Base-by-base conservation (phyloP, 2,113 vertebrate genomes). In the Danionella cerebrum region DNA sequence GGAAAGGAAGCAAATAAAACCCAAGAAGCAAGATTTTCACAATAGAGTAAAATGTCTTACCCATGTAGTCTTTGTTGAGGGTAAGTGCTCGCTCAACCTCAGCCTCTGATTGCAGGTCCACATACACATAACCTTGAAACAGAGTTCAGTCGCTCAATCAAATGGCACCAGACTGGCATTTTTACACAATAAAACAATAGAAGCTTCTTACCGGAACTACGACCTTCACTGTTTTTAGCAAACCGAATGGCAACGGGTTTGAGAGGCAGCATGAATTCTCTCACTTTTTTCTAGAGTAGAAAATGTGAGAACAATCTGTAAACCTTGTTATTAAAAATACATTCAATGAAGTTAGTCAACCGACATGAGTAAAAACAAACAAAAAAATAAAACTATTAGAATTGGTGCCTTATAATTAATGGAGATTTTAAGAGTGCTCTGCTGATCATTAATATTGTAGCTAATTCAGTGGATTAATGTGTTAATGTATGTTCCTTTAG, bases 21-120 rank as follows among this genome's bases (percentile, higher is more conserved):
- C 4, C n/a, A 4, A 41, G 11, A 33, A 33, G 29, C 29, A 33
- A 33, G 3, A 3, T 52, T 27, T 27, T 18, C n/a, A 29, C 25
- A 16, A 14, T 18, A 27, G 7, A 2, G 50, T 18, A 52, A 4
- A 29, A 27, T 1, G 9, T 3, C 50, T 31, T 67, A 98, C 96
- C 94, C 81, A 98, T 90, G 78, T 96, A 97, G 55, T 98, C 96
- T 71, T 91, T 91, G 59, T 93, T 91, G 36, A 86, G 86, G 67
- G 89, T 92, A 73, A 99, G 84, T 25, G 94, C 93, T 65, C 91
- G 92, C 36, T 84, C 84, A 58, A 94, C 85, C 18, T 98, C 93
- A 55, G 91, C 90, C 4, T 93, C 91, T 0, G 89, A 93, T 54
- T 71, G 82, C 59, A 99, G 81, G 65, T 99, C 95, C 82, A 96